Conservation (phyloP, 2,888 invertebrate species). For the Chalcis sispes region DNA sequence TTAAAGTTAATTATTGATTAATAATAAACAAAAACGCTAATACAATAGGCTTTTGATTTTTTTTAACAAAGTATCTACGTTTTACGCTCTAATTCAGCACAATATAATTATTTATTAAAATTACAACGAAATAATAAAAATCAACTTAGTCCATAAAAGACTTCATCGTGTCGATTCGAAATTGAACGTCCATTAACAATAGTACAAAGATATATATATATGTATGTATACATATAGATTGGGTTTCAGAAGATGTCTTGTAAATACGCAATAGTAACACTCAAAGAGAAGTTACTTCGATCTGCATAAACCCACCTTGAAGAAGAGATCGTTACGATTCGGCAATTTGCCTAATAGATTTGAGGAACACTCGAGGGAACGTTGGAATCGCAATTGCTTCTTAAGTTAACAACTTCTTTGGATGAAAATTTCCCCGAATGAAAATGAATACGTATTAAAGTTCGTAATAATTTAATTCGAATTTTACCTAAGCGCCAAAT, state of each 20-base stretch:
- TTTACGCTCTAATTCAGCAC: no score
- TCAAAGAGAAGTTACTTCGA: slow-evolving; percentile 41
- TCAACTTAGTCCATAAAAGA: no score
- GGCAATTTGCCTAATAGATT: slow-evolving; percentile 49
- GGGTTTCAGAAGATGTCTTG: no score
- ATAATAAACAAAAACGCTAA: no score
- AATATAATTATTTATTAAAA: no score
- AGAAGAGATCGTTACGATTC: slow-evolving; percentile 51
- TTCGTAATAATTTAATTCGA: slow-evolving; percentile 29
- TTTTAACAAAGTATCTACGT: no score
- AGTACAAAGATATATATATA: no score
- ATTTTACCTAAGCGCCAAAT: no score
- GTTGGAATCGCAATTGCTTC: slow-evolving; percentile 43
- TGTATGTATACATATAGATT: no score
- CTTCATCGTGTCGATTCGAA: neutral
- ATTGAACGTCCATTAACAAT: slow-evolving; percentile 14
- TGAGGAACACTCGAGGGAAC: slow-evolving; percentile 31
- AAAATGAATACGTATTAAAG: slow-evolving; percentile 19
- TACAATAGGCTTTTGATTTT: no score
- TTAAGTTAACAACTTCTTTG: slow-evolving; percentile 46
- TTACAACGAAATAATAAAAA: no score
- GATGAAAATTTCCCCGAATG: slow-evolving; percentile 12
- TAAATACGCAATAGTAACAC: slow-evolving; percentile 32
- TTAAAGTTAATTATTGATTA: no score
- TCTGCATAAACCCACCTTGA: slow-evolving; percentile 38